Base-by-base conservation (phyloP, 2,888 invertebrate species). In the Tinea semifulvella region DNA sequence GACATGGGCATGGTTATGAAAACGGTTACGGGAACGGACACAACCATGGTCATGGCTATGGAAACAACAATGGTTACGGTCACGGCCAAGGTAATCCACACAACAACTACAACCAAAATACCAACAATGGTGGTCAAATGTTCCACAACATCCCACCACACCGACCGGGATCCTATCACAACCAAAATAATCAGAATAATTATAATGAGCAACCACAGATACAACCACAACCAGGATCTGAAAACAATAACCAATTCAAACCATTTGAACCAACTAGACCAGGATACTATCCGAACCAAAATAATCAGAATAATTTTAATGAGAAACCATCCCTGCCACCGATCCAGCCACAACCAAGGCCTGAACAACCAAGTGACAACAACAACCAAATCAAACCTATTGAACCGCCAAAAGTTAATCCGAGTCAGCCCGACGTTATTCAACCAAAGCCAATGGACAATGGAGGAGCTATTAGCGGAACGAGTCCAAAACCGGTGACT, bases 71-170 rank as follows among this genome's bases (percentile, higher is more conserved):
- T 19, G 35, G 14, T 4, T 27, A 35, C 28, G 43, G 40, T 16
- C 52, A 56, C 43, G n/a, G n/a, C n/a, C 13, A 31, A 42, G 47
- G 45, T 13, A 20, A 44, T 27, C 43, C 45, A 3, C 40, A 49
- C 18, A 46, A 50, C 25, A 40, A 31, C 14, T 48, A 50, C 13
- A 18, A 13, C 2, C 11, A 31, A 2, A 31, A 31, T 31, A 2
- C 31, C 13, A 31, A 7, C n/a, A n/a, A n/a, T n/a, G n/a, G n/a
- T n/a, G n/a, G n/a, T n/a, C n/a, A n/a, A 8, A 22, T 31, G 31
- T 13, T 13, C 7, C 13, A 31, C 7, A 31, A 31, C 7, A 31
- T 11, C 14, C 31, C 31, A 7, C 2, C 31, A 31, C 31, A 4
- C 14, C 7, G 19, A 35, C 22, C 44, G 22, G 17, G 13, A 35